phyloP scores from a whole-genome alignment of 2,797 vertebrate genomes.

The Phrynocephalus forsythii region DNA sequence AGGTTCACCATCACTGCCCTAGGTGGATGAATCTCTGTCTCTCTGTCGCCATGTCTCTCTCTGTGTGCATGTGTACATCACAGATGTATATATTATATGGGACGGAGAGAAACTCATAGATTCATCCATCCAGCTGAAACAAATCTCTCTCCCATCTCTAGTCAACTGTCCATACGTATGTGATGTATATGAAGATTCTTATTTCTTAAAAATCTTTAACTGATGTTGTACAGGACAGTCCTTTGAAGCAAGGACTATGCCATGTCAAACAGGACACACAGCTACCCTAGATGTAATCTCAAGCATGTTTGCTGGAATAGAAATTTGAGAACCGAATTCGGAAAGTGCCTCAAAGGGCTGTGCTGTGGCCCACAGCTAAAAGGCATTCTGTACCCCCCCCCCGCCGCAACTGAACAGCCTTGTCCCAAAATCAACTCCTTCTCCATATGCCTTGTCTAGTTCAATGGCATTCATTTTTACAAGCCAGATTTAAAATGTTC shows the following conservation, averaged over 20 bases:
- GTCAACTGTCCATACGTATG: too few relatives aligned
- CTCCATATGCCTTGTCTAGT: background rate
- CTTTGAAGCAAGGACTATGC: background rate
- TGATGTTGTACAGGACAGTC: background rate
- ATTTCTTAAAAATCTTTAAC: too few relatives aligned
- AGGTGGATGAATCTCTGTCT: too few relatives aligned
- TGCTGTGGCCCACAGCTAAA: background rate
- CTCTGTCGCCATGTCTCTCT: too few relatives aligned
- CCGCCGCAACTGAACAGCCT: rapidly evolving
- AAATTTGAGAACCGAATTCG: background rate
- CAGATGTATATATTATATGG: too few relatives aligned
- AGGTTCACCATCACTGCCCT: too few relatives aligned
- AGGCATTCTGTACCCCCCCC: background rate
- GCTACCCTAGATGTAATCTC: background rate
- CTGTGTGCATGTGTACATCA: too few relatives aligned
- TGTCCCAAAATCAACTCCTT: background rate
- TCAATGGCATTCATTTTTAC: constrained; percentile 29
- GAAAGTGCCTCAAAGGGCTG: background rate
- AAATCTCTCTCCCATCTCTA: too few relatives aligned
- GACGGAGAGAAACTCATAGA: too few relatives aligned
- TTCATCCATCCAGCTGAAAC: too few relatives aligned
- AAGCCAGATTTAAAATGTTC: constrained; percentile 68
- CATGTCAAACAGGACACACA: background rate
- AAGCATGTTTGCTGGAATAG: background rate
- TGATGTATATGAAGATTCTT: too few relatives aligned